A percentile compares a stretch with the other conserved stretches of the same genome.
Conservation (phyloP, 2,113 vertebrate species). For the Cyanocitta stelleri region DNA sequence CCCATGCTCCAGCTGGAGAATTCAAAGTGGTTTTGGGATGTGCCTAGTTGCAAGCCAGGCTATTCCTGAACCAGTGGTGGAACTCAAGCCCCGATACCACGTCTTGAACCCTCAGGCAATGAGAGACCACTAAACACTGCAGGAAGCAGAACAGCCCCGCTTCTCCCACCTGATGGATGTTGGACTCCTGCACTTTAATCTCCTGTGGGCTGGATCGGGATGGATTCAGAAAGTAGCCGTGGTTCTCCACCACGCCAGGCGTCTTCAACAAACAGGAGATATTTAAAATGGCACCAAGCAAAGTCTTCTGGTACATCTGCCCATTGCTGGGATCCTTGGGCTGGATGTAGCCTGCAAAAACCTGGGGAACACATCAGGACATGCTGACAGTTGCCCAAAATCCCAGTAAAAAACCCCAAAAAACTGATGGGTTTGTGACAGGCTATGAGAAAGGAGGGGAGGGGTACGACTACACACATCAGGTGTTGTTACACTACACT, state of each 20-base stretch:
- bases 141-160: not conserved
- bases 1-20: not conserved
- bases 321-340: conserved; percentile 92
- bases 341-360: conserved; percentile 89
- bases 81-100: fast-evolving
- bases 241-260: conserved; percentile 91
- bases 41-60: not conserved
- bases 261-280: conserved; percentile 95
- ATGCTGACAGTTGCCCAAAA: not conserved
- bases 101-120: not conserved
- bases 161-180: conserved; percentile 89
- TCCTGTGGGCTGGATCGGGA: conserved; percentile 93
- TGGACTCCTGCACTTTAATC: conserved; percentile 95
- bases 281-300: conserved; percentile 83
- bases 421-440: not conserved
- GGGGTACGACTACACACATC: fast-evolving
- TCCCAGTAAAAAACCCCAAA: not conserved
- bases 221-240: conserved; percentile 91
- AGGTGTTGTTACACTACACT: fast-evolving
- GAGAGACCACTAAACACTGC: fast-evolving
- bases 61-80: fast-evolving
- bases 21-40: not conserved
- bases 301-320: conserved; percentile 92
- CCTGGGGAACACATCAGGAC: conserved; percentile 63
- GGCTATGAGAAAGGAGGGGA: not conserved